These are phyloP conservation scores for Dugesia japonica DNA, from an alignment of 2,888 invertebrate species.

Conservation along the genomic window DNA sequence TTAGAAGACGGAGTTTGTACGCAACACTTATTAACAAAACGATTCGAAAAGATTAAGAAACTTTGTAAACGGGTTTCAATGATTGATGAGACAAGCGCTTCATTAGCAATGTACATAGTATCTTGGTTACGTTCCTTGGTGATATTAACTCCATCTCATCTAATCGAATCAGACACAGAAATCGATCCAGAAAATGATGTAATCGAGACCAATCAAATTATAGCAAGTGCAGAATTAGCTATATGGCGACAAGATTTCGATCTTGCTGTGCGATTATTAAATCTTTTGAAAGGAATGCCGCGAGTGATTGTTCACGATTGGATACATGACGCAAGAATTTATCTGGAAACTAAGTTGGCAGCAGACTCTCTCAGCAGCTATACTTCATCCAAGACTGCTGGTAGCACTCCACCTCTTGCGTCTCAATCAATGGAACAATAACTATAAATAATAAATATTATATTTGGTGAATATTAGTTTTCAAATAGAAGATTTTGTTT, in stretches of 20 bases:
- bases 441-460: too few species aligned
- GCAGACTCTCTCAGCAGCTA: constrained; percentile 74
- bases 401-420: background rate
- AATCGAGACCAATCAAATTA: constrained; percentile 69
- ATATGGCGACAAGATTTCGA: constrained; percentile 71
- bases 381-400: constrained; percentile 56
- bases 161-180: constrained; percentile 49
- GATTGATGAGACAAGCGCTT: constrained; percentile 71
- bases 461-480: too few species aligned
- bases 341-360: constrained; percentile 74
- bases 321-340: constrained; percentile 65
- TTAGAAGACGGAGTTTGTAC: constrained; percentile 69
- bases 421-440: too few species aligned
- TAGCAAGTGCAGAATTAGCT: constrained; percentile 68
- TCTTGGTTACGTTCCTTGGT: constrained; percentile 77
- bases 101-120: constrained; percentile 61
- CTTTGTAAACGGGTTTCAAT: constrained; percentile 68
- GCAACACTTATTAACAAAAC: constrained; percentile 66
- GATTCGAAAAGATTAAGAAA: constrained; percentile 55
- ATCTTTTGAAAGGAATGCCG: constrained; percentile 71
- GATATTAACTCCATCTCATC: constrained; percentile 48
- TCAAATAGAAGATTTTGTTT: too few species aligned
- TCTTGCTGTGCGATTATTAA: constrained; percentile 66
- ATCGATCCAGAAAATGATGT: constrained; percentile 37
- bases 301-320: constrained; percentile 67